Conservation (phyloP, 2,113 vertebrate species). For the Turnix velox region DNA sequence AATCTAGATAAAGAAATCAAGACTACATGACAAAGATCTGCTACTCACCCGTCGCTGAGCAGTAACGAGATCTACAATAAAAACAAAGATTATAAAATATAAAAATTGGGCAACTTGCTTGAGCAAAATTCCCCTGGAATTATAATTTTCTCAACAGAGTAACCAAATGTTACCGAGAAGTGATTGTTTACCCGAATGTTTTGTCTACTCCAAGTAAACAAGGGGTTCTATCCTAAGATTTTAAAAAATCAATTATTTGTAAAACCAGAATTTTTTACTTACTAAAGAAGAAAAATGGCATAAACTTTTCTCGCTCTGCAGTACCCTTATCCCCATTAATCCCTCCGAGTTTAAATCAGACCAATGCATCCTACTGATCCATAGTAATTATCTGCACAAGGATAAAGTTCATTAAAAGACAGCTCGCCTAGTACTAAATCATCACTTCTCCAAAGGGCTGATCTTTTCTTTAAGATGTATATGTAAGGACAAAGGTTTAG, state of each 20-base stretch:
- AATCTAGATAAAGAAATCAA: neutral
- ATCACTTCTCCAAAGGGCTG: neutral
- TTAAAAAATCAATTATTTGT: neutral
- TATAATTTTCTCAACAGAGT: neutral
- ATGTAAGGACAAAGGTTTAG: neutral
- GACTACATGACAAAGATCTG: slow-evolving; percentile 6
- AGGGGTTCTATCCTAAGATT: neutral
- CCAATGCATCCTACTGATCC: neutral
- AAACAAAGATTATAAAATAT: slow-evolving; percentile 13
- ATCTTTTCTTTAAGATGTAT: neutral
- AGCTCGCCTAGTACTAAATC: neutral
- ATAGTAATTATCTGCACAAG: neutral
- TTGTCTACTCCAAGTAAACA: neutral
- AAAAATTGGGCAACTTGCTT: neutral
- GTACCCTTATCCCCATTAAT: neutral
- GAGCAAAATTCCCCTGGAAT: neutral
- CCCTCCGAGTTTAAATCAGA: neutral
- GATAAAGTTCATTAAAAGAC: neutral
- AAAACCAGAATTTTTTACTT: neutral
- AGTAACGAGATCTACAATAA: slow-evolving; percentile 28
- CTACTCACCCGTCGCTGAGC: slow-evolving; percentile 37
- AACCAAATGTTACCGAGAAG: neutral
- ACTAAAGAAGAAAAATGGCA: neutral
- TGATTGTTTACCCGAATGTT: neutral
- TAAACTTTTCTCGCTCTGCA: neutral